These are phyloP conservation scores for Drepana arcuata DNA, from an alignment of 1,140 invertebrate species.

Conservation along the genomic window DNA sequence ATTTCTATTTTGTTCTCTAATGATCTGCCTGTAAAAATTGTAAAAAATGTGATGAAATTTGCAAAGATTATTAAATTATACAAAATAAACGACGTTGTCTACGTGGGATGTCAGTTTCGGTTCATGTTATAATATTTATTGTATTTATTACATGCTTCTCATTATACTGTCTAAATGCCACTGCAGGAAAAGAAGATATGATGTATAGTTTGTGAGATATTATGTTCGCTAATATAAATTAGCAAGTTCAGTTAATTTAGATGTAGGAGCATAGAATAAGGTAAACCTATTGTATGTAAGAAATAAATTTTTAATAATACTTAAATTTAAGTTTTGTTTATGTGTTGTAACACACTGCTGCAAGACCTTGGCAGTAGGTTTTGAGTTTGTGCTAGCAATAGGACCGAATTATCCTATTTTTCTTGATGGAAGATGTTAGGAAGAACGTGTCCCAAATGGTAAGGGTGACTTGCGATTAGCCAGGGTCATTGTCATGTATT, in stretches of 20 bases:
- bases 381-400: too few species aligned
- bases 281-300: conserved; percentile 65
- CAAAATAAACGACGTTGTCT: conserved; percentile 28
- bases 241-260: conserved; percentile 52
- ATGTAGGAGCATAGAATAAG: conserved; percentile 53
- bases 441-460: too few species aligned
- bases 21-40: conserved; percentile 58
- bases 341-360: too few species aligned
- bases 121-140: conserved; percentile 69
- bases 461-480: too few species aligned
- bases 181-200: conserved; percentile 35
- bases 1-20: conserved; percentile 13
- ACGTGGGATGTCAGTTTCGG: conserved; percentile 38
- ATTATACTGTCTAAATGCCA: conserved; percentile 37
- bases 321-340: too few species aligned
- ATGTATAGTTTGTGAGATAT: conserved; percentile 48
- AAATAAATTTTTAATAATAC: conserved; percentile 66
- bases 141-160: conserved; percentile 61
- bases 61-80: conserved; percentile 48
- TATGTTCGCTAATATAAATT: conserved; percentile 56
- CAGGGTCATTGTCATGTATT: too few species aligned
- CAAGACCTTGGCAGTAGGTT: too few species aligned
- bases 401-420: too few species aligned
- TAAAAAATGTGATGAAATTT: conserved; percentile 56
- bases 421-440: too few species aligned